Percentiles rank a stretch among this genome's conserved stretches.
Evolutionary conservation across 2,113 vertebrate genomes (phyloP).

Genomic region (Balaeniceps rex): DNA sequence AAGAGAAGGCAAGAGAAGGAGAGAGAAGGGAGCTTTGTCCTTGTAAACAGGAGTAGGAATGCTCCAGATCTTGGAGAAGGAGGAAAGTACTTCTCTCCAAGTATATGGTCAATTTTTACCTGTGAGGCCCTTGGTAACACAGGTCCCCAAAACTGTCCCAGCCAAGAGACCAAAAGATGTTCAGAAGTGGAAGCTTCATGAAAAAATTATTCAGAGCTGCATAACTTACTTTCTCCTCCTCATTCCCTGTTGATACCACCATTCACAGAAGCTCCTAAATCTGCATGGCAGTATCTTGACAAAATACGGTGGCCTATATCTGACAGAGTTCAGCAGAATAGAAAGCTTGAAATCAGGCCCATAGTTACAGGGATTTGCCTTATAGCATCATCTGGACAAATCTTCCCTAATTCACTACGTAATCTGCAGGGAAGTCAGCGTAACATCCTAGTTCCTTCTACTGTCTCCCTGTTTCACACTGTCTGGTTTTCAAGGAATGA

Average conservation of each 20-base stretch:
- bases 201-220: background rate
- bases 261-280: background rate
- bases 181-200: background rate
- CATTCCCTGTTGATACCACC: background rate
- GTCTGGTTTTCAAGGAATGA: background rate
- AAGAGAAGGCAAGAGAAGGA: background rate
- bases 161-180: background rate
- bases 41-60: background rate
- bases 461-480: background rate
- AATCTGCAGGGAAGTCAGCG: background rate
- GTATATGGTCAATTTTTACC: background rate
- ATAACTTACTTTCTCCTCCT: background rate
- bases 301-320: background rate
- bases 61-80: background rate
- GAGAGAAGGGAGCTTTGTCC: background rate
- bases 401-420: background rate
- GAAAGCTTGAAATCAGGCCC: background rate
- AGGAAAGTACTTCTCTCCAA: background rate
- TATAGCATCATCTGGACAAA: background rate
- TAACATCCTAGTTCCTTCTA: background rate
- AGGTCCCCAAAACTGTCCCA: background rate
- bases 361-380: background rate
- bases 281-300: background rate
- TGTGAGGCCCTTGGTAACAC: background rate
- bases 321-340: background rate